Percentiles rank a stretch among this genome's conserved stretches.
Evolutionary conservation across 1,140 invertebrate species (phyloP).

Genomic region (Limonius californicus): DNA sequence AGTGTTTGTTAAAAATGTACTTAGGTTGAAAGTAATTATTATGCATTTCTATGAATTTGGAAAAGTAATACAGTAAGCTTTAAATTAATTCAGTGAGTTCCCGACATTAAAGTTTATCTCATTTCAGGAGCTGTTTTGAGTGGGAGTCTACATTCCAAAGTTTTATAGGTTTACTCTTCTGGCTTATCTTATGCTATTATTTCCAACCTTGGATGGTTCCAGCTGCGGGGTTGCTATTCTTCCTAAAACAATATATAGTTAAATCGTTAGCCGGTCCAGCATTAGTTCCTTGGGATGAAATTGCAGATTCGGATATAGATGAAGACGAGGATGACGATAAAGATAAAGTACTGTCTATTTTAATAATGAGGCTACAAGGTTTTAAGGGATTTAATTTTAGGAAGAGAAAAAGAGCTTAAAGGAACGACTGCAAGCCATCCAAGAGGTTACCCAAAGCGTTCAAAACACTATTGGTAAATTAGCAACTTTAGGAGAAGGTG

Average conservation of each 20-base stretch:
- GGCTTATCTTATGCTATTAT: slow-evolving; percentile 76
- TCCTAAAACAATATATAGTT: slow-evolving; percentile 70
- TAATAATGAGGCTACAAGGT: background rate
- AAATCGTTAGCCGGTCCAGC: slow-evolving; percentile 47
- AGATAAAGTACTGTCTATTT: slow-evolving; percentile 55
- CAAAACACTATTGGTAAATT: slow-evolving; percentile 92
- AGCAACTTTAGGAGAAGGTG: slow-evolving; percentile 85
- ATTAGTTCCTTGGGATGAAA: slow-evolving; percentile 69
- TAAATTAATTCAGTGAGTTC: too few relatives aligned
- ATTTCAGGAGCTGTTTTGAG: slow-evolving; percentile 86
- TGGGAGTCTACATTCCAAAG: slow-evolving; percentile 94
- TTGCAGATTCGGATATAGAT: slow-evolving; percentile 61
- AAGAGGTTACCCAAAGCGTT: slow-evolving; percentile 91
- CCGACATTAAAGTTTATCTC: background rate
- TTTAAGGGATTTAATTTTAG: slow-evolving; percentile 48
- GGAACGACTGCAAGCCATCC: slow-evolving; percentile 88
- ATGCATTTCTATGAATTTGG: slow-evolving; percentile 85
- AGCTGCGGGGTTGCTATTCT: slow-evolving; percentile 67
- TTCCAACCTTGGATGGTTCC: slow-evolving; percentile 89
- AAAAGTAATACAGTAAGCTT: slow-evolving; percentile 85
- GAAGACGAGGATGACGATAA: slow-evolving; percentile 76
- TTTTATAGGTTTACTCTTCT: slow-evolving; percentile 79
- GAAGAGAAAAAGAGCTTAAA: slow-evolving; percentile 95
- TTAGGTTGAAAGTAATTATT: slow-evolving; percentile 86
- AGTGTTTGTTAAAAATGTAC: slow-evolving; percentile 90